Percentiles rank a stretch among this genome's conserved stretches.
phyloP scores from a whole-genome alignment of 1,140 invertebrate genomes.

The Drosophila nikananu region DNA sequence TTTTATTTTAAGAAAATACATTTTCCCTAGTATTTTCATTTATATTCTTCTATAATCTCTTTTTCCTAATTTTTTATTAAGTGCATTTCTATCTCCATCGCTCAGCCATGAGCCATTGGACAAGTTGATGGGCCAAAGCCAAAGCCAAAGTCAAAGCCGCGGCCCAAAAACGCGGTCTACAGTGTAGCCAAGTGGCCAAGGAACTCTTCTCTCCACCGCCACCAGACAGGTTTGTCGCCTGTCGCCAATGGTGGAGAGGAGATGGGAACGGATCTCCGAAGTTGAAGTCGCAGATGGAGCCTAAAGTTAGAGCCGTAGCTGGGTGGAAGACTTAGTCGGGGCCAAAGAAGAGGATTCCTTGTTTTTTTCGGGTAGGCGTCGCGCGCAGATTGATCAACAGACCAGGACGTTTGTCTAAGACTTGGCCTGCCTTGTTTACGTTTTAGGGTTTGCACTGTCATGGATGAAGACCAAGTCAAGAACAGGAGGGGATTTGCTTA shows the following conservation, averaged over 20 bases:
- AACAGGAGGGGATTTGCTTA: constrained; percentile 18
- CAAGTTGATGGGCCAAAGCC: constrained; percentile 71
- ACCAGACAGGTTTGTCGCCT: constrained; percentile 72
- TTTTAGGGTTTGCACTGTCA: constrained; percentile 67
- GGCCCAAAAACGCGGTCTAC: constrained; percentile 45
- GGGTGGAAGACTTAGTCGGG: constrained; percentile 16
- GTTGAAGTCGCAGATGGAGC: constrained; percentile 13
- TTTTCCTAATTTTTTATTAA: neutral
- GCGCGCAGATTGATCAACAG: constrained; percentile 73
- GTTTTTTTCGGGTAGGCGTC: constrained; percentile 78
- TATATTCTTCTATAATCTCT: neutral
- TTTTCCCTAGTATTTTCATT: no score
- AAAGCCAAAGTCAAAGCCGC: constrained; percentile 46
- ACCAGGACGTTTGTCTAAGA: constrained; percentile 75
- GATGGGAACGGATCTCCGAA: constrained; percentile 36
- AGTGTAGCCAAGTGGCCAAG: constrained; percentile 74
- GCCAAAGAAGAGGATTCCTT: constrained; percentile 28
- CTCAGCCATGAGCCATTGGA: constrained; percentile 50
- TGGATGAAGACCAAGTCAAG: constrained; percentile 35
- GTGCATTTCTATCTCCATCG: constrained; percentile 30
- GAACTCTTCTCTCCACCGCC: constrained; percentile 18
- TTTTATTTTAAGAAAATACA: no score
- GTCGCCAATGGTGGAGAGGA: constrained; percentile 40
- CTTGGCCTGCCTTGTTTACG: constrained; percentile 55
- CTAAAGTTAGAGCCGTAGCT: constrained; percentile 15